Evolutionary conservation across 2,797 vertebrate species (phyloP), one percentile per base, ranked within the genome.

Genomic region (Pseudochirops cupreus): DNA sequence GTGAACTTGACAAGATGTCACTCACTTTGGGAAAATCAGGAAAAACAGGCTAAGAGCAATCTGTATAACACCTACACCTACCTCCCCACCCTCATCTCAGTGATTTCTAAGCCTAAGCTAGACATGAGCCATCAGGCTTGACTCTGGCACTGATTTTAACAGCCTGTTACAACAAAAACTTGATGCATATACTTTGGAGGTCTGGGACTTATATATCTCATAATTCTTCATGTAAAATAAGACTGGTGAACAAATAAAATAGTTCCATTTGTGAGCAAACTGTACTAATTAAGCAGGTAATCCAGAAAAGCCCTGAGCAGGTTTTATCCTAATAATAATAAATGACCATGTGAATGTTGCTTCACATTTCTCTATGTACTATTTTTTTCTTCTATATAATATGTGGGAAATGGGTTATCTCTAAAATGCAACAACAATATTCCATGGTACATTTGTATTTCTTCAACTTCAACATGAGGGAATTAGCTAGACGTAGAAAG

Each of bases 1-100:
- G 3, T 26, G 33, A 90, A 13, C 16, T 82, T 91, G 56, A 59
- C 82, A 94, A 91, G 18, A 26, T 26, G 74, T 4, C 7, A 91
- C 11, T 26, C 12, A 62, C 39, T 95, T 12, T n/a, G 7, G 6
- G 33, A 92, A 92, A 16, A 93, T 91, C 53, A 54, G 46, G 62
- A 62, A 56, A 82, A 94, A 54, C 90, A 53, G 93, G 5, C 29
- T 29, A 54, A 97, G 54, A 92, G 11, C n/a, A 91, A 28, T 52
- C 50, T 52, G 39, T 82, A 54, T 3, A 91, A 6, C 62, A n/a
- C 11, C 1, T 92, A 16, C 54, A 56, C 14, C 5, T 33, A 24
- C 3, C 53, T 39, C 57, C 50, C 10, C 56, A 9, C 14, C 57
- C 50, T 91, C 92, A 62, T 39, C 39, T 82, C 39, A 46, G 91